Conservation (phyloP, 1,140 invertebrate species). For the Battus philenor region DNA sequence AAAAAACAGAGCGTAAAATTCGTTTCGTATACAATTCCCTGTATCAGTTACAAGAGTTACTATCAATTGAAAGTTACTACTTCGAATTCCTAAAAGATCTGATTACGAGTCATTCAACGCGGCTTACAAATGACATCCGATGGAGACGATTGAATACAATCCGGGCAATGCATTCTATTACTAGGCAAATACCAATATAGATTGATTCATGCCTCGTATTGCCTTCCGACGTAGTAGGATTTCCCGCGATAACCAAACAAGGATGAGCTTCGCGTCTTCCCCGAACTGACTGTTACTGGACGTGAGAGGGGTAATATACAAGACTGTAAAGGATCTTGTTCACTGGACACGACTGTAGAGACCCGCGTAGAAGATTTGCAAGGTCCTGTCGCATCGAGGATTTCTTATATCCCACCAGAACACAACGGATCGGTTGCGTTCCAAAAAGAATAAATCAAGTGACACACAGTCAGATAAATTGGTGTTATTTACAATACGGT, state of each 20-base stretch:
- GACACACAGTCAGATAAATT: slow-evolving; percentile 1
- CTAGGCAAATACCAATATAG: slow-evolving; percentile 13
- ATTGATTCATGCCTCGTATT: slow-evolving; percentile 8
- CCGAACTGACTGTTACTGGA: background rate
- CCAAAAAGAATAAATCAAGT: slow-evolving; percentile 8
- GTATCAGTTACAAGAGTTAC: background rate
- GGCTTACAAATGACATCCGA: slow-evolving; percentile 10
- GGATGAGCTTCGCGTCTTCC: background rate
- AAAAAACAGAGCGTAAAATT: background rate
- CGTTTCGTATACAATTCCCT: slow-evolving; percentile 1
- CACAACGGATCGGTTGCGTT: background rate
- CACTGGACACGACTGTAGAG: background rate
- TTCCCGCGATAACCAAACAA: background rate
- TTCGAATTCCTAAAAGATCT: slow-evolving; percentile 8
- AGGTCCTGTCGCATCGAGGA: slow-evolving; percentile 5
- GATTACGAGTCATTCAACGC: slow-evolving; percentile 7
- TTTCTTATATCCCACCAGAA: slow-evolving; percentile 6
- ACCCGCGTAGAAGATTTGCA: slow-evolving; percentile 8
- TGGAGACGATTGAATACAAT: slow-evolving; percentile 8
- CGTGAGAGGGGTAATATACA: background rate
- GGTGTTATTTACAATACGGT: background rate
- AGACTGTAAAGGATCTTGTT: background rate
- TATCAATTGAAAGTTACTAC: slow-evolving; percentile 1
- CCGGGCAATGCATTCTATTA: slow-evolving; percentile 11
- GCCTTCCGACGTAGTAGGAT: slow-evolving; percentile 3